Evolutionary conservation across 2,888 invertebrate species (phyloP).

Genomic region (Elmis aenea): DNA sequence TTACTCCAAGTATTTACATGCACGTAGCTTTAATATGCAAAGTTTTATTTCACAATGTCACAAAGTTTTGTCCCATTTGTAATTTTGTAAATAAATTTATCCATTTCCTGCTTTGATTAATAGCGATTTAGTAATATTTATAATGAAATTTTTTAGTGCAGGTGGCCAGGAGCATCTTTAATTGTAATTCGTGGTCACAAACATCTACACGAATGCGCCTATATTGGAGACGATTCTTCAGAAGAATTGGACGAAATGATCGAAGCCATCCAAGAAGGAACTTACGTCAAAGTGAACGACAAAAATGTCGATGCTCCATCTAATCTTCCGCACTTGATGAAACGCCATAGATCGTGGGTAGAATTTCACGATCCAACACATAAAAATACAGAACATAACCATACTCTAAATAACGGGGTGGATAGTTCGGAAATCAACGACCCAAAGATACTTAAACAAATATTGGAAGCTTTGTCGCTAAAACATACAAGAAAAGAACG

Average conservation of each 20-base stretch:
- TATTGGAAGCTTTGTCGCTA: slow-evolving; percentile 31
- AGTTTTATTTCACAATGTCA: no score
- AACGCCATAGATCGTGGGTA: slow-evolving; percentile 56
- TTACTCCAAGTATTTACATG: no score
- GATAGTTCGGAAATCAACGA: slow-evolving; percentile 37
- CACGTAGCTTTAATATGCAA: no score
- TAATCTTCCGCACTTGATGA: slow-evolving; percentile 62
- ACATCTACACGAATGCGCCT: slow-evolving; percentile 72
- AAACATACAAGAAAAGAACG: no score
- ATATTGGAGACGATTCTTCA: slow-evolving; percentile 75
- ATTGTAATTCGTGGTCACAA: slow-evolving; percentile 73
- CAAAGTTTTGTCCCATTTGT: no score
- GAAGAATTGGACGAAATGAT: slow-evolving; percentile 64
- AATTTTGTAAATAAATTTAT: no score
- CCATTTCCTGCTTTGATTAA: no score
- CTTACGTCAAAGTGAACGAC: slow-evolving; percentile 30
- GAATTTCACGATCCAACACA: slow-evolving; percentile 56
- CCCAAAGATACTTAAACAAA: slow-evolving; percentile 34
- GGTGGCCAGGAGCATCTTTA: slow-evolving; percentile 71
- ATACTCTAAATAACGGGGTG: slow-evolving; percentile 28
- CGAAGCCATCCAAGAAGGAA: slow-evolving; percentile 38
- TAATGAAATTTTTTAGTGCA: slow-evolving; percentile 43
- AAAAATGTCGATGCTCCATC: slow-evolving; percentile 48
- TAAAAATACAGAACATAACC: slow-evolving; percentile 26
- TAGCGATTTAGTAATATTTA: no score